Conservation (phyloP, 2,113 vertebrate genomes). For the Natator depressus region DNA sequence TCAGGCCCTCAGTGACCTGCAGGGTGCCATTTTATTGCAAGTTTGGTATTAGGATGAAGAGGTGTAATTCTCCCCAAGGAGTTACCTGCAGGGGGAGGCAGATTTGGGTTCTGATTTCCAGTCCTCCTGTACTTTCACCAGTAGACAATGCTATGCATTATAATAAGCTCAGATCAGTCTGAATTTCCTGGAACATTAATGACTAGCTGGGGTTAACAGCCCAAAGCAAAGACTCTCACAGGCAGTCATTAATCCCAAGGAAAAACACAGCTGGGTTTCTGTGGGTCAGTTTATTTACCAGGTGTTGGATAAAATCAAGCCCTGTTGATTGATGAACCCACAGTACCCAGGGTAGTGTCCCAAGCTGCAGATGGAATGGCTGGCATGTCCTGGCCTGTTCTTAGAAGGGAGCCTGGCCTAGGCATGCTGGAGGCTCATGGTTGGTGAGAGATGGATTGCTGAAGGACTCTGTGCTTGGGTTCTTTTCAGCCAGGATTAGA, state of each 20-base stretch:
- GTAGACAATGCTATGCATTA: neutral
- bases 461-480: neutral
- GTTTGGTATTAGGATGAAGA: neutral
- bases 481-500: neutral
- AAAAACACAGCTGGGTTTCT: too few species aligned
- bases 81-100: too few species aligned
- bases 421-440: neutral
- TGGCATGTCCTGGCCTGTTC: neutral
- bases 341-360: neutral
- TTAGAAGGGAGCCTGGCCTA: too few species aligned
- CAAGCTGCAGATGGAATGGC: neutral
- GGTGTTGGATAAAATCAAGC: too few species aligned
- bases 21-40: neutral
- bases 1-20: rapidly evolving
- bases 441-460: neutral
- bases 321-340: neutral
- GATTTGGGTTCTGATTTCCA: neutral
- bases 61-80: neutral
- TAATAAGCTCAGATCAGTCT: neutral
- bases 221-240: rapidly evolving
- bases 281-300: neutral
- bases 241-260: neutral
- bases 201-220: neutral
- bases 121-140: neutral
- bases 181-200: neutral